Base-by-base conservation (phyloP, 2,797 vertebrate species). In the Danionella dracula region DNA sequence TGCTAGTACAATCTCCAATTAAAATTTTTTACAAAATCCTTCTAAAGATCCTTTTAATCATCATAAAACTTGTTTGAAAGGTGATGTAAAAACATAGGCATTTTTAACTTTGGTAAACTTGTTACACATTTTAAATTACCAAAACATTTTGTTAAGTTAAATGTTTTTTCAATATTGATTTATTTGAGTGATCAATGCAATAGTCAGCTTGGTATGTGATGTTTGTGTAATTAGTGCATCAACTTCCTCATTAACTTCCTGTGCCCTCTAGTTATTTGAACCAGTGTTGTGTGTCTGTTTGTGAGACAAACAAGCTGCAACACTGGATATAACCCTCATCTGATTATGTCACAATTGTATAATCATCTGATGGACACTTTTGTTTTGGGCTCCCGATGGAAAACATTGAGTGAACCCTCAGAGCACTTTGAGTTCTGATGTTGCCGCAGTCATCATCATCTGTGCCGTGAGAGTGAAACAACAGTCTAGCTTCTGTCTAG, bases 361-460 rank as follows among this genome's bases (percentile, higher is more conserved):
- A 55, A 50, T 60, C 46, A 41, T 42, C 11, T 2, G 20, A 48
- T 55, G 41, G 51, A 41, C 38, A 37, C 23, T 48, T 17, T 57
- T n/a, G 23, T 41, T 55, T 70, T 23, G 40, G 35, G 27, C 13
- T 23, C 44, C 42, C 51, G 19, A 9, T 70, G 68, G 54, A 70
- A 70, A 53, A 49, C 17, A 63, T 56, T 40, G 34, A 48, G 42
- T 10, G 49, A 54, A 19, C 23, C 13, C 23, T 37, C 12, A 17
- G 5, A n/a, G 37, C 49, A 35, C 38, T 29, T 55, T 35, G 5
- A 57, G 31, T 46, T 20, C 27, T 59, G 27, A 35, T 38, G 23
- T n/a, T 45, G 59, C 41, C 17, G 21, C 32, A 8, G 51, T 56
- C 63, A 27, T 27, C 63, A 27, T 27, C 23, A 40, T 32, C 42